phyloP scores from a whole-genome alignment of 2,797 vertebrate species.

The Alosa sapidissima region DNA sequence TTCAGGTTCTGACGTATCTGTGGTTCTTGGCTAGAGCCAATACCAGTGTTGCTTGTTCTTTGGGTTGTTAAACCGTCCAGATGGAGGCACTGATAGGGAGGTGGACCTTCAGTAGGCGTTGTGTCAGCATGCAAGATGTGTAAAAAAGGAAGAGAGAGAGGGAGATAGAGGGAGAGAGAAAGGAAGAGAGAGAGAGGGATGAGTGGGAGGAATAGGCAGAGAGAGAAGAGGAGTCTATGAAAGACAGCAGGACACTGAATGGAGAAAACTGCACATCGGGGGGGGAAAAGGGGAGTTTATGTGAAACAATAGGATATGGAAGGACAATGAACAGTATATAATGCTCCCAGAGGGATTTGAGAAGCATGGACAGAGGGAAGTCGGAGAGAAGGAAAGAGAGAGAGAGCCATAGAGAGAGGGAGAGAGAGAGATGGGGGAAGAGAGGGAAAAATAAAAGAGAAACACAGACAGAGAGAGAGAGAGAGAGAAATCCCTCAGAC shows the following conservation, averaged over 20 bases:
- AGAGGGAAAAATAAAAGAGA: not conserved
- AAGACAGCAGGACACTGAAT: not conserved
- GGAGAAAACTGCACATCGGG: slow-evolving; percentile 8
- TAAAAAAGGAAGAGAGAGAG: slow-evolving; percentile 1
- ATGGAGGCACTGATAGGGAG: slow-evolving; percentile 32
- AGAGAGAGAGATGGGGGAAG: not conserved
- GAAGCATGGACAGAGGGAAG: not conserved
- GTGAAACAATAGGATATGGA: not conserved
- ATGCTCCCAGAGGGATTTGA: not conserved
- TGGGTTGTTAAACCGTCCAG: slow-evolving; percentile 35
- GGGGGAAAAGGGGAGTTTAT: not conserved
- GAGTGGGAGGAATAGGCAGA: not conserved
- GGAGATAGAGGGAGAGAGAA: not conserved
- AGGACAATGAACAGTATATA: not conserved
- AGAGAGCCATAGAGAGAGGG: not conserved
- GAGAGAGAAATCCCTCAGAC: not conserved
- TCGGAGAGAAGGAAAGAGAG: slow-evolving; percentile 30
- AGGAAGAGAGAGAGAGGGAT: not conserved
- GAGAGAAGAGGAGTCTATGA: not conserved
- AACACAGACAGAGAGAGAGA: not conserved
- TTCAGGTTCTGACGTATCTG: not conserved
- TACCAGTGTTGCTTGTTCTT: not conserved
- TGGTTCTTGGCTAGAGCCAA: not conserved
- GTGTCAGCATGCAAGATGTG: slow-evolving; percentile 5
- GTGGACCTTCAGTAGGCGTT: slow-evolving; percentile 25